Percentiles rank a stretch among this genome's conserved stretches.
These are phyloP conservation scores for Nylanderia fulva DNA, from an alignment of 1,140 invertebrate genomes.

Conservation along the genomic window DNA sequence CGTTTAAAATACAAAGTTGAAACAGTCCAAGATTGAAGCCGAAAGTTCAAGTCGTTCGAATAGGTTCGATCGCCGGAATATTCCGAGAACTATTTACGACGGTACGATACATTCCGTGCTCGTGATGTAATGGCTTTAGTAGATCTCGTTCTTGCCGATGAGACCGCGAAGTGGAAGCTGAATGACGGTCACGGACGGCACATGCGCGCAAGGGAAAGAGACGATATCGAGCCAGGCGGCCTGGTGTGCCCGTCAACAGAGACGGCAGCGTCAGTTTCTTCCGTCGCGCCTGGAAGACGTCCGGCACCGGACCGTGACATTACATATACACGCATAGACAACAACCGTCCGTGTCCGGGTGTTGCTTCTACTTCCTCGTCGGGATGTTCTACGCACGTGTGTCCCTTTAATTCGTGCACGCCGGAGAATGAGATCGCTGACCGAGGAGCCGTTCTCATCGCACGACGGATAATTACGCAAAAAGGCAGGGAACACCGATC, in stretches of 20 bases:
- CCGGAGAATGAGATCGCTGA: slow-evolving; percentile 66
- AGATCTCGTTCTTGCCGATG: slow-evolving; percentile 61
- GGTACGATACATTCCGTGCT: neutral
- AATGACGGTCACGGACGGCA: slow-evolving; percentile 69
- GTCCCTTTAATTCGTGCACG: slow-evolving; percentile 12
- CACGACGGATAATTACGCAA: slow-evolving; percentile 79
- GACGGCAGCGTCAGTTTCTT: slow-evolving; percentile 76
- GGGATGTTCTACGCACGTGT: neutral
- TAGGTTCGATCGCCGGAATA: slow-evolving; percentile 1
- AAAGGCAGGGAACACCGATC: slow-evolving; percentile 64
- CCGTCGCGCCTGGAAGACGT: slow-evolving; percentile 71
- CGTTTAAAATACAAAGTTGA: neutral
- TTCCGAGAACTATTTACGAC: slow-evolving; percentile 20
- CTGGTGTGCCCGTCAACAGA: slow-evolving; percentile 80
- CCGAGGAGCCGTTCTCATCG: slow-evolving; percentile 46
- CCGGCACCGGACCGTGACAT: slow-evolving; percentile 71
- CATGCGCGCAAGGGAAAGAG: slow-evolving; percentile 81
- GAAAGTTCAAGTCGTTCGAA: neutral
- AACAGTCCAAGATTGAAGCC: neutral
- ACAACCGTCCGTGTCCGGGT: neutral
- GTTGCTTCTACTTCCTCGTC: slow-evolving; percentile 15
- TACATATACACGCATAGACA: slow-evolving; percentile 24
- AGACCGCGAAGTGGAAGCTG: slow-evolving; percentile 35
- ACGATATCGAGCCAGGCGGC: slow-evolving; percentile 84
- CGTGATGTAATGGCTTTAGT: slow-evolving; percentile 23